A percentile compares a stretch with the other conserved stretches of the same genome.
Evolutionary conservation across 92 coral and sea anemone species (phyloP).

Genomic region (Porites cylindrica): DNA sequence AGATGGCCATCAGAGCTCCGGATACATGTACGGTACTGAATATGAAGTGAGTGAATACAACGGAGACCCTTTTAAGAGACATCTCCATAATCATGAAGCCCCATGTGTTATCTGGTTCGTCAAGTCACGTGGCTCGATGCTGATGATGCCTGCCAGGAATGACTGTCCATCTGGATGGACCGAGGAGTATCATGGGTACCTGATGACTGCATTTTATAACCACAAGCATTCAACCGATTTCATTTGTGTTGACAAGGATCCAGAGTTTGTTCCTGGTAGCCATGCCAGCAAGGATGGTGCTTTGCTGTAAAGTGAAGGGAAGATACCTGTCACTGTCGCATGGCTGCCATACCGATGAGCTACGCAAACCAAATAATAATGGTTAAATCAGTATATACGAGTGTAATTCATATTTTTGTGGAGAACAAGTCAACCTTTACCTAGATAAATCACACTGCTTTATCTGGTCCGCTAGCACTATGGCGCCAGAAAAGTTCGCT

Average conservation of each 20-base stretch:
- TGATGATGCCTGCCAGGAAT: conserved; percentile 76
- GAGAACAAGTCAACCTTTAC: no score
- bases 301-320: conserved; percentile 34
- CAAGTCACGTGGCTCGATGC: conserved; percentile 53
- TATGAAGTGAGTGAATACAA: no score
- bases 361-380: no score
- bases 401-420: no score
- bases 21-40: no score
- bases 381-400: no score
- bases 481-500: no score
- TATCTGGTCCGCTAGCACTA: no score
- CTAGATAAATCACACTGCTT: no score
- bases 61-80: background rate
- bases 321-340: no score
- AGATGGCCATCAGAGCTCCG: no score
- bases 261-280: conserved; percentile 55
- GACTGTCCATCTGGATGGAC: conserved; percentile 83
- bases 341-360: no score
- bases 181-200: conserved; percentile 17
- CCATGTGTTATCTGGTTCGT: conserved; percentile 75
- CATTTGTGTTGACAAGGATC: conserved; percentile 70
- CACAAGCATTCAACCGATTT: conserved; percentile 43
- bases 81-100: conserved; percentile 61
- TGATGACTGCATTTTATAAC: conserved; percentile 57
- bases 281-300: conserved; percentile 47